Conservation (phyloP, 2,888 invertebrate genomes). For the Eueremaeus valkanovi region DNA sequence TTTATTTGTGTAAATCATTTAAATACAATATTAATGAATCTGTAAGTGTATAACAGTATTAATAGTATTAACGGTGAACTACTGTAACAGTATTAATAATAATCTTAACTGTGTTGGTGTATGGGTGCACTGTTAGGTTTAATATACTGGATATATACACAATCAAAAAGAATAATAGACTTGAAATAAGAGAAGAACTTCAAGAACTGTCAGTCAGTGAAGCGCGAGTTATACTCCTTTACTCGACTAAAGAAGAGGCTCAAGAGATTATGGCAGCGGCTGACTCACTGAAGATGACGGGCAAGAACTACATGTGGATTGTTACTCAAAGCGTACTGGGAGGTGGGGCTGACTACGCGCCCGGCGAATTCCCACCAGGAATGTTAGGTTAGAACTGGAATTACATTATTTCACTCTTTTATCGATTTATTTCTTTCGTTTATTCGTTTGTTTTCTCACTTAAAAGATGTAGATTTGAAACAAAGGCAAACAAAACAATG, state of each 20-base stretch:
- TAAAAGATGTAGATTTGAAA: no score
- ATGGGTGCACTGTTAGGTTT: slow-evolving; percentile 58
- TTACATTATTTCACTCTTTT: background rate
- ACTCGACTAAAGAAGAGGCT: slow-evolving; percentile 83
- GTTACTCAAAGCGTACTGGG: slow-evolving; percentile 86
- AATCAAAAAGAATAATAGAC: slow-evolving; percentile 46
- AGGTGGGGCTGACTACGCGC: slow-evolving; percentile 63
- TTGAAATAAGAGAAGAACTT: slow-evolving; percentile 68
- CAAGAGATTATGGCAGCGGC: slow-evolving; percentile 74
- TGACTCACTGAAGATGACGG: slow-evolving; percentile 66
- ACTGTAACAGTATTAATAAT: no score
- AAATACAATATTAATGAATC: no score
- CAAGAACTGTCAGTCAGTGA: slow-evolving; percentile 80
- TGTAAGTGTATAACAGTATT: no score
- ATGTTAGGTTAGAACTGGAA: slow-evolving; percentile 66
- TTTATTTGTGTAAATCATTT: no score
- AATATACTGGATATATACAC: slow-evolving; percentile 71
- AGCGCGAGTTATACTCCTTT: slow-evolving; percentile 85
- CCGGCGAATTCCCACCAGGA: slow-evolving; percentile 77
- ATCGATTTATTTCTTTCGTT: background rate
- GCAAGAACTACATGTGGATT: slow-evolving; percentile 94
- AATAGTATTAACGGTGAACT: no score
- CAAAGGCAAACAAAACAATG: background rate
- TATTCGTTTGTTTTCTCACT: background rate
- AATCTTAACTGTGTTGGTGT: no score